phyloP scores from a whole-genome alignment of 2,113 vertebrate species.

The Lasiurus cinereus region DNA sequence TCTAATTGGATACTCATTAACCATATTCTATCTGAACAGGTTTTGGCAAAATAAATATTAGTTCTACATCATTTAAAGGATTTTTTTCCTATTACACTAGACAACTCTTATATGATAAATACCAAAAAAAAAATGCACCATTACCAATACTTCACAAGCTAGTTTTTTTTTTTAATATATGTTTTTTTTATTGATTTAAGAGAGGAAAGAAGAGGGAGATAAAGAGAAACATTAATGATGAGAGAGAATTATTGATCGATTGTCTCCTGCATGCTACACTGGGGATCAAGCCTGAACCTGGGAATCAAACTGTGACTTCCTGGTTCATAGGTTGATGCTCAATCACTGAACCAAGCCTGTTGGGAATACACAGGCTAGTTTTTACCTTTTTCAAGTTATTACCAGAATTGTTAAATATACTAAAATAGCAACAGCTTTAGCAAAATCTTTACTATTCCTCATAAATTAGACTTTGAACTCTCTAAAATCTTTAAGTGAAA shows the following conservation, averaged over 20 bases:
- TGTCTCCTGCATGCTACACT: no score
- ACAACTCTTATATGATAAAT: neutral
- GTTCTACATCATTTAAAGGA: neutral
- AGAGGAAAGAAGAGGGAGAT: no score
- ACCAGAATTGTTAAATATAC: neutral
- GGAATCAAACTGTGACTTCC: no score
- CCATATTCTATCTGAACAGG: neutral
- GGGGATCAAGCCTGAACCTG: no score
- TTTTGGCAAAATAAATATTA: neutral
- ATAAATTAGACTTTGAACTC: neutral
- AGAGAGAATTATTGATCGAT: no score
- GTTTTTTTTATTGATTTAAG: no score
- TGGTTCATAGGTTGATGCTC: no score
- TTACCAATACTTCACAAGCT: neutral
- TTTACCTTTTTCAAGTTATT: neutral
- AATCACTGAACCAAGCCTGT: no score
- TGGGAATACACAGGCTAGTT: neutral
- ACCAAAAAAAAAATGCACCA: neutral
- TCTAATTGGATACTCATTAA: neutral
- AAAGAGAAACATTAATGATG: no score
- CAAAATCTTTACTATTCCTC: neutral
- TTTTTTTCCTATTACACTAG: neutral
- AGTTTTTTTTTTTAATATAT: no score
- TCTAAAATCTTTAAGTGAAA: neutral
- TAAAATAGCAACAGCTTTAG: neutral